Evolutionary conservation across 2,113 vertebrate genomes (phyloP), one percentile per base, ranked within the genome.

Genomic region (Sitta europaea): DNA sequence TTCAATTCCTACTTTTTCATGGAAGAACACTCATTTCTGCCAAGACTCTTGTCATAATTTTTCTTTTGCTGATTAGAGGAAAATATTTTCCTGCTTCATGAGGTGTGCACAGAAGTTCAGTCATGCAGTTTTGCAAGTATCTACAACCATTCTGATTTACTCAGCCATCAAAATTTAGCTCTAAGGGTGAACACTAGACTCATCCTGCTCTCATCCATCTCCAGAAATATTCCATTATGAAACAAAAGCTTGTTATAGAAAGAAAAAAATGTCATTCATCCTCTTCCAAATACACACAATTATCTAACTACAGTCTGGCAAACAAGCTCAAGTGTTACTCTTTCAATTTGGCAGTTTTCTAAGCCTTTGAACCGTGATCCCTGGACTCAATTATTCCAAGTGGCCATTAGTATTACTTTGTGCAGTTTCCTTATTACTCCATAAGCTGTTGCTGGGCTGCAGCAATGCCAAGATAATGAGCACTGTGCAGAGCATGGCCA

Each of bases 101-200:
- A 97, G 96, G 83, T 76, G 86, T 82, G 61, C 35, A 92, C 12
- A 90, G 38, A 91, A 94, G 86, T 91, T 93, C 92, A 96, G 91
- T 94, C 92, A 95, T 77, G 92, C 96, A 92, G 79, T 40, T 88
- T 38, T 66, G 27, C 74, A 84, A 85, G 12, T 45, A 90, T 42
- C 85, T 87, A 79, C 70, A 90, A 18, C 87, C 78, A 95, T 95
- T 95, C 87, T 90, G 59, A 94, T 86, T 50, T 92, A 97, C 20
- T 90, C 89, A 95, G 53, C 92, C 95, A 95, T 94, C 74, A 91
- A 94, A 94, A 95, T 86, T 63, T 58, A 90, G 90, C 86, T 92
- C 88, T 86, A 86, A 83, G 84, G 62, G 38, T 61, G 77, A 95
- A 78, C 67, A 86, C 43, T 48, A 79, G 65, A 63, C 54, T 92